These are phyloP conservation scores for Triplophysa yarkandensis DNA, from an alignment of 2,797 vertebrate genomes.

Conservation along the genomic window DNA sequence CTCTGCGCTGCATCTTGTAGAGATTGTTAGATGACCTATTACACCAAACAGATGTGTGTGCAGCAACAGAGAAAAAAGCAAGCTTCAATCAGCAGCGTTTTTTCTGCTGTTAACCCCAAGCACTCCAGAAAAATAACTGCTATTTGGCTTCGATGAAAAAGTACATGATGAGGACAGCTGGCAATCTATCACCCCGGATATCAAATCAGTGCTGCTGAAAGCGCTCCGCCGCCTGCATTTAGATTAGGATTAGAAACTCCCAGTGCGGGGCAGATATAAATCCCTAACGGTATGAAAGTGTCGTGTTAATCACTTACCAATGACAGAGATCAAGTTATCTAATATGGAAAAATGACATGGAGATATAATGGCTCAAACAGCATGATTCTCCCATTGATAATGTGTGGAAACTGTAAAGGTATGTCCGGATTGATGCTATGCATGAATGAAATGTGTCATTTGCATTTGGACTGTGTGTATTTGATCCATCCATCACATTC, in stretches of 20 bases:
- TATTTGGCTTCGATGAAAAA: constrained; percentile 20
- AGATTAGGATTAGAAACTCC: constrained; percentile 39
- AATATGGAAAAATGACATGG: constrained; percentile 29
- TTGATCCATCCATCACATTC: neutral
- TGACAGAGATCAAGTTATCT: constrained; percentile 39
- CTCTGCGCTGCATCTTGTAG: constrained; percentile 23
- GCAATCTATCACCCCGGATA: constrained; percentile 43
- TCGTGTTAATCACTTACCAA: constrained; percentile 44
- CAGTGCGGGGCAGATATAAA: constrained; percentile 1
- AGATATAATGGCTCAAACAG: constrained; percentile 19
- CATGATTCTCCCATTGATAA: constrained; percentile 12
- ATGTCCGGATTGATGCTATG: neutral
- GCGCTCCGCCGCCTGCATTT: constrained; percentile 22
- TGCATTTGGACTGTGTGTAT: neutral
- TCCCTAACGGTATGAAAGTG: constrained; percentile 17
- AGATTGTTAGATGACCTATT: constrained; percentile 32
- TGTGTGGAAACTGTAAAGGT: neutral
- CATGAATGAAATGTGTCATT: neutral
- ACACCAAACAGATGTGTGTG: constrained; percentile 35
- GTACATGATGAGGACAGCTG: constrained; percentile 27
- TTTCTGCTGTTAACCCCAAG: constrained; percentile 30
- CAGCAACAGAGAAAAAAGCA: constrained; percentile 21
- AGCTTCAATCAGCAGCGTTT: constrained; percentile 13
- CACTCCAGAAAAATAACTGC: neutral
- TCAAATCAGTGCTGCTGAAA: constrained; percentile 37